These are phyloP conservation scores for Lethenteron reissneri DNA, from an alignment of 2,113 vertebrate genomes.

Conservation along the genomic window DNA sequence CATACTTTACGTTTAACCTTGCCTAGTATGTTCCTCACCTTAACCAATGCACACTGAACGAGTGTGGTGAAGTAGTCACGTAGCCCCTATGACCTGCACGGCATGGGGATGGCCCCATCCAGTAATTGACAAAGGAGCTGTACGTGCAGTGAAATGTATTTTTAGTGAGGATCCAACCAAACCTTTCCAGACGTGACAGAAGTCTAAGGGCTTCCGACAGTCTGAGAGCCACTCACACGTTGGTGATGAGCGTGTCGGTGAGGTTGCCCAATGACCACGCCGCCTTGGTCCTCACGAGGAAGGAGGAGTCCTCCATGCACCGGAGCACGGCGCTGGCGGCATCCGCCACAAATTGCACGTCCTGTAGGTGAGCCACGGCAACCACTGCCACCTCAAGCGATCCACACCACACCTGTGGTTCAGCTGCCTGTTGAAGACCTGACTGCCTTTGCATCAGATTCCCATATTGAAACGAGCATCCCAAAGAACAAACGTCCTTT, in stretches of 20 bases:
- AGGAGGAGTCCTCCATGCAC: slow-evolving; percentile 54
- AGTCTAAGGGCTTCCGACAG: not conserved
- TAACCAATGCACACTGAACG: too few relatives aligned
- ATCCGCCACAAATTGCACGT: slow-evolving; percentile 88
- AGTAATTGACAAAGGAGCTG: too few relatives aligned
- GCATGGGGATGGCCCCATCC: not conserved
- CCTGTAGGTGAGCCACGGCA: slow-evolving; percentile 25
- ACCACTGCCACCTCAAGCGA: too few relatives aligned
- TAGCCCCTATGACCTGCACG: too few relatives aligned
- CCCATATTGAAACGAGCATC: too few relatives aligned
- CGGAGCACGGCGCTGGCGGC: slow-evolving; percentile 62
- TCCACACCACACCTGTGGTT: too few relatives aligned
- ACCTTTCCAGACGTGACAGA: not conserved
- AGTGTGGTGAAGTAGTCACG: not conserved
- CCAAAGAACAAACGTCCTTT: too few relatives aligned
- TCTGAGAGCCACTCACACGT: slow-evolving; percentile 40
- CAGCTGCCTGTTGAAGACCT: not conserved
- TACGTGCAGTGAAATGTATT: too few relatives aligned
- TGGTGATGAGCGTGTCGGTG: slow-evolving; percentile 68
- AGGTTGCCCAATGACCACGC: slow-evolving; percentile 91
- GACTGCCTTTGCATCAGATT: too few relatives aligned
- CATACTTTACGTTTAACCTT: too few relatives aligned
- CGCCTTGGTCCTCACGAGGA: slow-evolving; percentile 72
- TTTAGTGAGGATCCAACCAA: too few relatives aligned
- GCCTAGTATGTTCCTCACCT: too few relatives aligned